phyloP scores from a whole-genome alignment of 35 echinoderm and acorn worm genomes.

The Chiridota heheva region DNA sequence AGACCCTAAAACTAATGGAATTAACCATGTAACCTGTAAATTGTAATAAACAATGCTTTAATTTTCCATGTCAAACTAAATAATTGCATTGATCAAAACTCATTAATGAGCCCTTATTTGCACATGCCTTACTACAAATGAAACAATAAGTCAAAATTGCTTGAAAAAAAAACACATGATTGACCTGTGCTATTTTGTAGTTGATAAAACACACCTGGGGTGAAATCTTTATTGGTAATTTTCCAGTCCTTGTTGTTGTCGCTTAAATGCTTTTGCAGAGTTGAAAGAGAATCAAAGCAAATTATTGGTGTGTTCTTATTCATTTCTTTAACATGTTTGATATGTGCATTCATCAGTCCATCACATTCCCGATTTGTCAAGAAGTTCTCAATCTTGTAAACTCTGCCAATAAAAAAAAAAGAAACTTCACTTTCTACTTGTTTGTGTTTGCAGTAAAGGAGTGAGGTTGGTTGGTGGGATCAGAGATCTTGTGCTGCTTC shows the following conservation, averaged over 20 bases:
- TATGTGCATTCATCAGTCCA: slow-evolving; percentile 75
- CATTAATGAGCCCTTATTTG: not conserved
- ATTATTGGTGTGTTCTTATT: slow-evolving; percentile 61
- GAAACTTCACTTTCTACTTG: not conserved
- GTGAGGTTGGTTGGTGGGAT: too few species aligned
- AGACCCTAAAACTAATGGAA: too few species aligned
- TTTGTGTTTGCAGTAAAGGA: too few species aligned
- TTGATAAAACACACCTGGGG: slow-evolving; percentile 47
- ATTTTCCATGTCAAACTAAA: not conserved
- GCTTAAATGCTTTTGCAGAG: slow-evolving; percentile 62
- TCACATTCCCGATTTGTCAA: slow-evolving; percentile 77
- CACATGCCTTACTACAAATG: not conserved
- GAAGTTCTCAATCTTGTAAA: slow-evolving; percentile 83
- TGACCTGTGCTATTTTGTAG: not conserved
- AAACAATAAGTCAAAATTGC: not conserved
- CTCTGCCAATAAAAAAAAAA: slow-evolving; percentile 44
- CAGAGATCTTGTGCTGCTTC: too few species aligned
- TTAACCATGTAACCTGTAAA: not conserved
- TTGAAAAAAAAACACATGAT: not conserved
- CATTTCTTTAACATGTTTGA: slow-evolving; percentile 53
- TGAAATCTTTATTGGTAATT: slow-evolving; percentile 68
- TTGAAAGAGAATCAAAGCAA: slow-evolving; percentile 77
- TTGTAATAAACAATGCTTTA: not conserved
- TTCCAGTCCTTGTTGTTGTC: slow-evolving; percentile 35
- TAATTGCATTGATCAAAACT: not conserved